Conservation (phyloP, 2,888 invertebrate species). For the Cancer borealis region DNA sequence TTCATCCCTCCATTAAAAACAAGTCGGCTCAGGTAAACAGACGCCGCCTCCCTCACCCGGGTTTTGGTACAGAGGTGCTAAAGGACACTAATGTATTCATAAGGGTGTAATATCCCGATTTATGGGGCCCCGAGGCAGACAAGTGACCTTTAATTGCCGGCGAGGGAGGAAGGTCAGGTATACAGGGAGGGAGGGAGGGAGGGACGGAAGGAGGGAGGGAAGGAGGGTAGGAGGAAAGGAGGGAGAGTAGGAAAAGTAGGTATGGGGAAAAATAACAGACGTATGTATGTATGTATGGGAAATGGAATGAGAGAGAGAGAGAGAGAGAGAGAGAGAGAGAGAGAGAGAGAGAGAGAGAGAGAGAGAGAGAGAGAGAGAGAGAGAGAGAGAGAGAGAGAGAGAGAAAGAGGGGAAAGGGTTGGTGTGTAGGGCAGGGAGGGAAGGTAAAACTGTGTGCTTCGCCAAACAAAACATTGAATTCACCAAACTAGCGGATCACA, state of each 20-base stretch:
- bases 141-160: constrained; percentile 6
- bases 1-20: constrained; percentile 40
- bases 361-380: constrained; percentile 44
- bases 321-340: constrained; percentile 24
- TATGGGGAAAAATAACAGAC: not conserved
- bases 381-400: constrained; percentile 17
- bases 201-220: not conserved
- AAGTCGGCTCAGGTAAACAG: constrained; percentile 45
- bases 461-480: constrained; percentile 18
- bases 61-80: constrained; percentile 67
- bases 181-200: not conserved
- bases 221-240: not conserved
- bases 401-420: not conserved
- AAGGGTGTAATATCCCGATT: constrained; percentile 67
- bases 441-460: not conserved
- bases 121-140: constrained; percentile 52
- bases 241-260: not conserved
- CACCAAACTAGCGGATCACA: not conserved
- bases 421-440: not conserved
- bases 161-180: constrained; percentile 11
- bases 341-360: not conserved
- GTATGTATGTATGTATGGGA: not conserved
- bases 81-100: constrained; percentile 67
- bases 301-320: not conserved
- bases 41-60: not conserved